Evolutionary conservation across 2,113 vertebrate genomes (phyloP).

Genomic region (Platycercus adscitus): DNA sequence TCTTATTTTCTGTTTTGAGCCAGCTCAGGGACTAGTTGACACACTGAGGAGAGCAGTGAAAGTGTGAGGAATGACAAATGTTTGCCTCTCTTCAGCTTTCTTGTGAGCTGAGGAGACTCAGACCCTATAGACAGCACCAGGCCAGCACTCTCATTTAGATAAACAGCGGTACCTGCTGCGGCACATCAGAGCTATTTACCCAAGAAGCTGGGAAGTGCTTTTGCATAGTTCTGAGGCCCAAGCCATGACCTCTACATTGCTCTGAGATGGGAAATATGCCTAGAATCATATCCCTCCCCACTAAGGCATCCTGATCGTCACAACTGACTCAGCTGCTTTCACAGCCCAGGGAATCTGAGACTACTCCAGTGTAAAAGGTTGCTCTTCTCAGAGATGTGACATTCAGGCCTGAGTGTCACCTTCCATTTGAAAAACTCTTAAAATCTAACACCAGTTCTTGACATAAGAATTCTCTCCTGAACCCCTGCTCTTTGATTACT

Average conservation of each 20-base stretch:
- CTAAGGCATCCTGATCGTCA: background rate
- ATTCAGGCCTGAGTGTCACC: background rate
- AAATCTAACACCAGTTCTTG: background rate
- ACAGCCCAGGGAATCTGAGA: background rate
- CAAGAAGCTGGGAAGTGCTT: background rate
- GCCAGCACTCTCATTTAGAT: background rate
- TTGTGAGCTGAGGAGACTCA: background rate
- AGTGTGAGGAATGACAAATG: background rate
- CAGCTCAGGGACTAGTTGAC: background rate
- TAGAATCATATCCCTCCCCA: background rate
- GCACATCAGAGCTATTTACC: background rate
- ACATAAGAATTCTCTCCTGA: background rate
- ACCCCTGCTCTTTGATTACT: background rate
- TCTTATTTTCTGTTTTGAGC: background rate
- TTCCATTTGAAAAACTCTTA: background rate
- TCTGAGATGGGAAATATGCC: background rate
- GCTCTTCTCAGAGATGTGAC: background rate
- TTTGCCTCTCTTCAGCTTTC: background rate
- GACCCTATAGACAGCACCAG: background rate
- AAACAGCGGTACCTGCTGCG: background rate
- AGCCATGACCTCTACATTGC: background rate
- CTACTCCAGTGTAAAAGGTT: background rate
- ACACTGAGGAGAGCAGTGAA: background rate
- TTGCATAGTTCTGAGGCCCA: background rate
- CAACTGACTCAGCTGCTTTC: slow-evolving; percentile 19